phyloP scores from a whole-genome alignment of 2,888 invertebrate genomes.

The Hofmannophila pseudospretella region DNA sequence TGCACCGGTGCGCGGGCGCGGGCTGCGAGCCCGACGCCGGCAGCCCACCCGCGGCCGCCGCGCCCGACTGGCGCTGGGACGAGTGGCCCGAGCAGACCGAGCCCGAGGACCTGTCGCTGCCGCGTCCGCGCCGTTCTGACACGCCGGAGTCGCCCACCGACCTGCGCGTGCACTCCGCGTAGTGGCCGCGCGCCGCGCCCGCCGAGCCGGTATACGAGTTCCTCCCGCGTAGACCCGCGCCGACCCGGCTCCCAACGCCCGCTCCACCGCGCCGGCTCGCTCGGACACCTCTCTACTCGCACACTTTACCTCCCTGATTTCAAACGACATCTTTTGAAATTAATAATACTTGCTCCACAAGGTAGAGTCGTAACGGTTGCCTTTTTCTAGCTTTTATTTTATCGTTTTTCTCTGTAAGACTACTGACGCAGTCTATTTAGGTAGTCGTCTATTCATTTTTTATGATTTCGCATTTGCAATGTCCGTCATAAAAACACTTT shows the following conservation, averaged over 20 bases:
- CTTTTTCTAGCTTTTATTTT: constrained; percentile 28
- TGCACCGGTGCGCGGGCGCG: constrained; percentile 85
- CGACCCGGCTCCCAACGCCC: constrained; percentile 11
- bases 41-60: constrained; percentile 65
- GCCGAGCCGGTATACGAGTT: constrained; percentile 86
- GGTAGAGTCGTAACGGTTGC: constrained; percentile 31
- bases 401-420: constrained; percentile 47
- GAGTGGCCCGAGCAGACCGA: constrained; percentile 90
- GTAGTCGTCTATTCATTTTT: constrained; percentile 58
- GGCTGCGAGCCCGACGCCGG: constrained; percentile 58
- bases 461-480: constrained; percentile 53
- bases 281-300: constrained; percentile 8
- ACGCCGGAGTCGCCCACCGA: constrained; percentile 72
- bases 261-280: constrained; percentile 18
- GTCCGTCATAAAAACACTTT: constrained; percentile 52
- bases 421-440: constrained; percentile 52
- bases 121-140: constrained; percentile 67
- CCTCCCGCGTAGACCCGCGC: constrained; percentile 79
- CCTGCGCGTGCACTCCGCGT: constrained; percentile 71
- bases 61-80: constrained; percentile 68
- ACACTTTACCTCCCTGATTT: constrained; percentile 20
- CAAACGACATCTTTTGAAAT: constrained; percentile 14
- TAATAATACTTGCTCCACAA: constrained; percentile 26
- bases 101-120: constrained; percentile 92
- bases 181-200: constrained; percentile 54